Evolutionary conservation across 2,888 invertebrate species (phyloP).

Genomic region (Caenorhabditis sp.): DNA sequence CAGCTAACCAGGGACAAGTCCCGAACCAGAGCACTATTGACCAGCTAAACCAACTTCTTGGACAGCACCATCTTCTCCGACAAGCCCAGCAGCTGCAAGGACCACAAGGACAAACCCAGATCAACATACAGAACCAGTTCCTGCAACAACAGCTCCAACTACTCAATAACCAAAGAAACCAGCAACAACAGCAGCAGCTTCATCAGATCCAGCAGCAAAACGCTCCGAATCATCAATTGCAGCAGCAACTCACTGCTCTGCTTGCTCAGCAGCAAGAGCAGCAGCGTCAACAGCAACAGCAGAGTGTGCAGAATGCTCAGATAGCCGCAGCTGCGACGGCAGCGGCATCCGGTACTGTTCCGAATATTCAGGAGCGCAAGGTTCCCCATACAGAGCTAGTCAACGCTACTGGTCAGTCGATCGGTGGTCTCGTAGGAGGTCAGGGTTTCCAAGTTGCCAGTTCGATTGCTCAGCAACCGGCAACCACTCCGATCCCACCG

Average conservation of each 20-base stretch:
- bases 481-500: conserved; percentile 49
- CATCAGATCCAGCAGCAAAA: conserved; percentile 40
- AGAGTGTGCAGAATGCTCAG: conserved; percentile 36
- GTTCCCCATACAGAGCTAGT: conserved; percentile 37
- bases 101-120: conserved; percentile 33
- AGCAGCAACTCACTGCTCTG: conserved; percentile 41
- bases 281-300: conserved; percentile 45
- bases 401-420: conserved; percentile 14
- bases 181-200: conserved; percentile 46
- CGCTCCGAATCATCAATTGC: conserved; percentile 48
- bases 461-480: not conserved
- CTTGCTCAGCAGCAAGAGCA: conserved; percentile 28
- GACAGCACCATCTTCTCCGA: conserved; percentile 49
- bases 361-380: conserved; percentile 38
- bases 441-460: conserved; percentile 23
- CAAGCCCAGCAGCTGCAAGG: conserved; percentile 57
- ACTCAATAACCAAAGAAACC: conserved; percentile 37
- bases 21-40: conserved; percentile 37
- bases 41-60: conserved; percentile 38
- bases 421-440: conserved; percentile 5
- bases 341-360: conserved; percentile 24
- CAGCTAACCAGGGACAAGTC: conserved; percentile 11
- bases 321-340: conserved; percentile 44
- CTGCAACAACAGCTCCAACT: conserved; percentile 41
- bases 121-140: conserved; percentile 28